Conservation (phyloP, 1,140 invertebrate genomes). For the Listronotus bonariensis region DNA sequence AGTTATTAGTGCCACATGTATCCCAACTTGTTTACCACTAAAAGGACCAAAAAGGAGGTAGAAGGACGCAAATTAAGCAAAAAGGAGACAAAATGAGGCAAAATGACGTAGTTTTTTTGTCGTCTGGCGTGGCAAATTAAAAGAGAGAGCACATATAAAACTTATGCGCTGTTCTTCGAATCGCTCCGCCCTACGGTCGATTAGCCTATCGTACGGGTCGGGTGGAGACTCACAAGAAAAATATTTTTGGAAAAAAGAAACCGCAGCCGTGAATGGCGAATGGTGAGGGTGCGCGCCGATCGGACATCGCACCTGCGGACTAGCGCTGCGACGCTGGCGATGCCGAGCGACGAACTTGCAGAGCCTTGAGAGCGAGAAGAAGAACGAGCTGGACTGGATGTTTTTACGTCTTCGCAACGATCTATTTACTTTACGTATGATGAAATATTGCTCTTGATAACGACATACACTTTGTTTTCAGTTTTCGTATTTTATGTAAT, state of each 20-base stretch:
- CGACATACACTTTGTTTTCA: too few species aligned
- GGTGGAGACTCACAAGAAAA: constrained; percentile 57
- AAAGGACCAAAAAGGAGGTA: constrained; percentile 18
- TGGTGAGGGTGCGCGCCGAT: constrained; percentile 57
- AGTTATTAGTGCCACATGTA: constrained; percentile 37
- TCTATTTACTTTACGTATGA: background rate
- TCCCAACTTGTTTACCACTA: constrained; percentile 38
- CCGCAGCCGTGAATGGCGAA: constrained; percentile 53
- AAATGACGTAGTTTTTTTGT: constrained; percentile 33
- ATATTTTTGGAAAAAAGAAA: constrained; percentile 55
- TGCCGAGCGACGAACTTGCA: constrained; percentile 45
- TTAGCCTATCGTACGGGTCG: constrained; percentile 53
- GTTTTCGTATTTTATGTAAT: too few species aligned
- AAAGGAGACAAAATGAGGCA: constrained; percentile 18
- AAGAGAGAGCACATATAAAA: constrained; percentile 36
- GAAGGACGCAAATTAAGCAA: constrained; percentile 22
- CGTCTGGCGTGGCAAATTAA: constrained; percentile 40
- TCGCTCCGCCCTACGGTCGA: constrained; percentile 50
- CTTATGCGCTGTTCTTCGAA: constrained; percentile 27
- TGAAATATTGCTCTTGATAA: background rate
- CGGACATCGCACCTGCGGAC: constrained; percentile 60
- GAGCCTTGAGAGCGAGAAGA: constrained; percentile 20
- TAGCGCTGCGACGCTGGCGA: constrained; percentile 51
- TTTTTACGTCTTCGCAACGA: background rate
- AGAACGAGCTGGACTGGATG: constrained; percentile 38